Evolutionary conservation across 1,140 invertebrate species (phyloP).

Genomic region (Drosophila ficusphila): DNA sequence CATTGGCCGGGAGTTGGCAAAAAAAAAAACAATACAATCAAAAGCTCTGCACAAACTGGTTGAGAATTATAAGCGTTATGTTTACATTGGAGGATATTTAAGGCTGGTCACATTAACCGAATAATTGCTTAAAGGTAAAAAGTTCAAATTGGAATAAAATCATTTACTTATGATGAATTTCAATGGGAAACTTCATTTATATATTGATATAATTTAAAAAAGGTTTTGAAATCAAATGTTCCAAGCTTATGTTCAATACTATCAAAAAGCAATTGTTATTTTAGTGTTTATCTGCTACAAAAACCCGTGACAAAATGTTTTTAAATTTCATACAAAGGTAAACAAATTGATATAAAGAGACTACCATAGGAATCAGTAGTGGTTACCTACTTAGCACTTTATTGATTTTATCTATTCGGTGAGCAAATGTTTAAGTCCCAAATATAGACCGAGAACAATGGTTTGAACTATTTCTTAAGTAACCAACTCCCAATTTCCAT

Average conservation of each 20-base stretch:
- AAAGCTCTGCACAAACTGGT: neutral
- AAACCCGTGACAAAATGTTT: too few relatives aligned
- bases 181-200: too few relatives aligned
- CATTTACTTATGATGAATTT: too few relatives aligned
- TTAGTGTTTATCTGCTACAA: too few relatives aligned
- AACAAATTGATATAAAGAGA: neutral
- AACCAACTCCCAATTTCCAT: slow-evolving; percentile 11
- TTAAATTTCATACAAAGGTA: neutral
- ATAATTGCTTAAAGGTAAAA: too few relatives aligned
- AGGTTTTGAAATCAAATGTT: too few relatives aligned
- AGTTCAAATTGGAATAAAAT: too few relatives aligned
- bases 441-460: slow-evolving; percentile 10
- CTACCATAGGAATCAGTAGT: neutral
- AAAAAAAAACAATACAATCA: too few relatives aligned
- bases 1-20: slow-evolving; percentile 14
- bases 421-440: slow-evolving; percentile 14
- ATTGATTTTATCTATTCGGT: slow-evolving; percentile 20
- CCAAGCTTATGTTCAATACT: too few relatives aligned
- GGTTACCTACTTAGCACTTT: neutral
- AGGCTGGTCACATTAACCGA: neutral
- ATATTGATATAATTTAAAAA: too few relatives aligned
- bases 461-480: slow-evolving; percentile 18
- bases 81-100: neutral
- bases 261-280: too few relatives aligned
- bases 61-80: slow-evolving; percentile 15